Evolutionary conservation across 2,113 vertebrate genomes (phyloP).

Genomic region (Chaenogobius annularis): DNA sequence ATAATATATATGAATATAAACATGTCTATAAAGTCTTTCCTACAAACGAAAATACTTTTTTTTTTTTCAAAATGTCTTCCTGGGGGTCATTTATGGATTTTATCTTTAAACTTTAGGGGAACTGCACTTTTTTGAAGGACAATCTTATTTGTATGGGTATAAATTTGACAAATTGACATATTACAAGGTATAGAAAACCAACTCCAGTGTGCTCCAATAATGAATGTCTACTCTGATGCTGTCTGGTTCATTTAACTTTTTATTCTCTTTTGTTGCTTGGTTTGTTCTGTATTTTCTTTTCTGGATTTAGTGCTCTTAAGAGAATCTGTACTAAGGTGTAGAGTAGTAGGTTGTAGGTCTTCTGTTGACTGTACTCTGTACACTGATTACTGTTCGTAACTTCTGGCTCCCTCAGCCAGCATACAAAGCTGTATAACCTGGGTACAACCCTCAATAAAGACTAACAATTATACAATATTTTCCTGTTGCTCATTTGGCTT

Average conservation of each 20-base stretch:
- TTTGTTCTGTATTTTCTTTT: constrained; percentile 70
- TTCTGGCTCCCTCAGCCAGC: constrained; percentile 75
- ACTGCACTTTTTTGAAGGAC: constrained; percentile 87
- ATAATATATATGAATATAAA: constrained; percentile 66
- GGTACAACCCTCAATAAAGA: constrained; percentile 85
- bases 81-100: constrained; percentile 76
- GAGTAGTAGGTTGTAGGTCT: constrained; percentile 78
- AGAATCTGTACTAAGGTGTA: constrained; percentile 78
- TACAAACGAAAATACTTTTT: constrained; percentile 72
- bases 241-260: constrained; percentile 70
- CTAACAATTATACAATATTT: constrained; percentile 66
- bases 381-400: constrained; percentile 85
- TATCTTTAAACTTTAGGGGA: constrained; percentile 73
- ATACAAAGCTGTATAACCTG: constrained; percentile 84
- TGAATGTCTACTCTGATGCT: constrained; percentile 82
- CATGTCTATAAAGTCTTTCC: constrained; percentile 70
- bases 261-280: constrained; percentile 77
- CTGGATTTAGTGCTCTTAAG: constrained; percentile 79
- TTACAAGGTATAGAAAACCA: constrained; percentile 78
- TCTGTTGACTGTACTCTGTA: constrained; percentile 82
- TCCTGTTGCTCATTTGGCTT: neutral
- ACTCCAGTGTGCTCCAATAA: constrained; percentile 79
- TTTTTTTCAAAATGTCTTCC: constrained; percentile 80
- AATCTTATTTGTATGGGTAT: constrained; percentile 84
- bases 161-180: constrained; percentile 73